Evolutionary conservation across 2,888 invertebrate genomes (phyloP).

Genomic region (Uloborus plumipes): DNA sequence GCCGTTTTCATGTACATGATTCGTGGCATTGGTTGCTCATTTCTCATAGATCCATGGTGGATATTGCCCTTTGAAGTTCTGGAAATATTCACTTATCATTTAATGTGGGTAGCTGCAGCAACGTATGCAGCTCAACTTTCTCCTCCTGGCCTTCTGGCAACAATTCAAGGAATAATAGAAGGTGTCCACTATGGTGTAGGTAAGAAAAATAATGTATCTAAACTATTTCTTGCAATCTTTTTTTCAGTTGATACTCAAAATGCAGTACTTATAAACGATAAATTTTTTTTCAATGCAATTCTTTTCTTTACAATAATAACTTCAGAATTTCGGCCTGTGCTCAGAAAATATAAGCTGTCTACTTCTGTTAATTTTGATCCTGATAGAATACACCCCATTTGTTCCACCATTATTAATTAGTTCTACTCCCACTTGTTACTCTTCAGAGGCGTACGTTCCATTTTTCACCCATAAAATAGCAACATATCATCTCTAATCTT

Average conservation of each 20-base stretch:
- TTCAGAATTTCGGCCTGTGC: background rate
- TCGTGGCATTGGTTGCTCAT: constrained; percentile 84
- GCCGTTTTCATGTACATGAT: constrained; percentile 88
- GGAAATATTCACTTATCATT: constrained; percentile 87
- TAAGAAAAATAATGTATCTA: constrained; percentile 70
- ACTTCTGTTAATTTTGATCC: no score
- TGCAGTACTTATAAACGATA: background rate
- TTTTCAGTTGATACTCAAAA: background rate
- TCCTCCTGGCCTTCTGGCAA: constrained; percentile 85
- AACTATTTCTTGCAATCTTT: background rate
- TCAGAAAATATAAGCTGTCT: no score
- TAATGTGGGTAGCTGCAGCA: constrained; percentile 94
- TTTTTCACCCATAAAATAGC: no score
- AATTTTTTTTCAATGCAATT: background rate
- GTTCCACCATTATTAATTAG: no score
- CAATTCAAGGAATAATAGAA: constrained; percentile 87
- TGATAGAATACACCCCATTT: no score
- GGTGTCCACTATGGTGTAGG: constrained; percentile 91
- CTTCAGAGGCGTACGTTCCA: no score
- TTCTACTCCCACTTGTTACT: no score
- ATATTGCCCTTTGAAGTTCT: constrained; percentile 88
- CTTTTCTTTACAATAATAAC: background rate
- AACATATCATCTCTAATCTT: no score
- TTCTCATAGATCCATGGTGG: constrained; percentile 89
- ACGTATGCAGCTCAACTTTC: constrained; percentile 88